Evolutionary conservation across 2,888 invertebrate genomes (phyloP), one percentile per base, ranked within the genome.

Genomic region (Pogonocherus hispidulus): DNA sequence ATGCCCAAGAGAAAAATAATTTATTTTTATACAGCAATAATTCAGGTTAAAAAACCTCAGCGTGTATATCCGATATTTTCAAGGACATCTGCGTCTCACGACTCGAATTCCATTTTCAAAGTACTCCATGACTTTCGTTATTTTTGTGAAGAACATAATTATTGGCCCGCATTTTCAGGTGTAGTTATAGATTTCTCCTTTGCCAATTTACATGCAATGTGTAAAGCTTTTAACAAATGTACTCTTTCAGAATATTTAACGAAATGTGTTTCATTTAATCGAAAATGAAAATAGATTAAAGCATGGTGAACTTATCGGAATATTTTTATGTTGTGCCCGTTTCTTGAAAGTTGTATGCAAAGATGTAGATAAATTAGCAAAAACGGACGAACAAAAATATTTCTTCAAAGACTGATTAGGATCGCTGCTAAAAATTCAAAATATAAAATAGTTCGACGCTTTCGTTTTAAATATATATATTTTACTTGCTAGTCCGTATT

Each of bases 201-300:
- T 54, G 73, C 70, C 0, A 67, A 57, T 35, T 22, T 73, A 5
- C 71, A 75, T 62, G 73, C 67, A 16, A 56, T 71, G 20, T 54
- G 27, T 8, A 57, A 57, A 35, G 60, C 59, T n/a, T 69, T 65
- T 20, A 72, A 71, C 27, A 44, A 51, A 11, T 51, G 52, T 9
- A 41, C 63, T 5, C 49, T 70, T 16, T 35, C 16, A 14, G 66
- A 73, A 55, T 70, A 73, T 63, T 44, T 70, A 18, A 16, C 63
- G 14, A 44, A 55, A 35, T 55, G 51, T n/a, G n/a, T n/a, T n/a
- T 41, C 67, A 59, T 37, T 5, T 5, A 27, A 27, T 8, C 27
- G 8, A 27, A 27, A 8, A 27, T 27, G 27, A 8, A 8, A 8
- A 27, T 27, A 9, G 1, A 9, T n/a, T 35, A 54, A 9, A 16